A percentile compares a stretch with the other conserved stretches of the same genome.
phyloP scores from a whole-genome alignment of 2,888 invertebrate species.

The Galeopsomyia nigrocyanea region DNA sequence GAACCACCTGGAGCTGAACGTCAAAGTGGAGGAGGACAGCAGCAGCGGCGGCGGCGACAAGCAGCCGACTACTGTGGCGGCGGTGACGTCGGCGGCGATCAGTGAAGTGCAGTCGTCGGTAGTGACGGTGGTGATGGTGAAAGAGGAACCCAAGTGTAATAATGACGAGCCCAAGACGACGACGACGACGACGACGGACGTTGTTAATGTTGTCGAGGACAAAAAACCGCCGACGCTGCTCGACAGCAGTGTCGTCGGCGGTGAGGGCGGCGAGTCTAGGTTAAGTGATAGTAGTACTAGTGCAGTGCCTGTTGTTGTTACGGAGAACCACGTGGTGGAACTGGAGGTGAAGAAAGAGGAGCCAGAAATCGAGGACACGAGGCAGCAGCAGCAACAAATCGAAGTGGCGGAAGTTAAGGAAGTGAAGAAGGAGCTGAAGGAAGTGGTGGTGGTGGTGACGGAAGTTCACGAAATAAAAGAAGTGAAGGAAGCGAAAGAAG shows the following conservation, averaged over 20 bases:
- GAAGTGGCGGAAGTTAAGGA: constrained; percentile 47
- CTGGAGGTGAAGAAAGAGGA: constrained; percentile 40
- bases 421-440: too few relatives aligned
- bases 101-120: constrained; percentile 49
- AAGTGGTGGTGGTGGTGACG: too few relatives aligned
- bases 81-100: constrained; percentile 51
- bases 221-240: constrained; percentile 8
- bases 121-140: constrained; percentile 15
- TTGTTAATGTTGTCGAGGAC: constrained; percentile 27
- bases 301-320: constrained; percentile 64
- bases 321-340: constrained; percentile 60
- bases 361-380: constrained; percentile 53
- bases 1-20: constrained; percentile 33
- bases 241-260: constrained; percentile 3
- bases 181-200: constrained; percentile 22
- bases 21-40: constrained; percentile 43
- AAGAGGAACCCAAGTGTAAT: constrained; percentile 32
- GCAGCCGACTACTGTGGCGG: constrained; percentile 19
- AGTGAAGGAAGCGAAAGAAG: too few relatives aligned
- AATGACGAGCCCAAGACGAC: constrained; percentile 6
- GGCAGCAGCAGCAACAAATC: constrained; percentile 52
- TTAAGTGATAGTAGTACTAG: constrained; percentile 52
- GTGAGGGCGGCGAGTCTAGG: constrained; percentile 50
- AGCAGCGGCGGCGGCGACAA: constrained; percentile 6
- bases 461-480: too few relatives aligned